These are phyloP conservation scores for Centropyge bicolor DNA, from an alignment of 2,797 vertebrate genomes.

Conservation along the genomic window DNA sequence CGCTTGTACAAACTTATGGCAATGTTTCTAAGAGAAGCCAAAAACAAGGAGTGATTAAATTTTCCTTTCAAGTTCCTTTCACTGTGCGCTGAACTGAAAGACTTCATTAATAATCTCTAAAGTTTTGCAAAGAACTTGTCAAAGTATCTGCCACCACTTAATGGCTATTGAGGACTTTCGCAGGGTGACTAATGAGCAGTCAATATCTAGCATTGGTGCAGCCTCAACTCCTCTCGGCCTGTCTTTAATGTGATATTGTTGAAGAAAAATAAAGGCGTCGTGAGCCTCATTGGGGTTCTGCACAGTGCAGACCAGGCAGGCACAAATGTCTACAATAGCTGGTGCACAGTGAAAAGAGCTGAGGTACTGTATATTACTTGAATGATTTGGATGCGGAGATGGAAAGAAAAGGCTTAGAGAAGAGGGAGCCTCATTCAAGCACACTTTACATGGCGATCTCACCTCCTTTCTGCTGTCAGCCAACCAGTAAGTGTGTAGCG, in stretches of 20 bases:
- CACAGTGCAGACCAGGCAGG: constrained; percentile 32
- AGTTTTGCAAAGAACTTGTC: constrained; percentile 38
- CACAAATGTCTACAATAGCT: constrained; percentile 25
- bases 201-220: constrained; percentile 30
- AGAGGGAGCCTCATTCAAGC: constrained; percentile 34
- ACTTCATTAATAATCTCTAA: constrained; percentile 58
- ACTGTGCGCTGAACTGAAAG: constrained; percentile 33
- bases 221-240: constrained; percentile 37
- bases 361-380: constrained; percentile 32
- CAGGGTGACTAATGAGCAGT: constrained; percentile 56
- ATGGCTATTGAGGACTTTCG: constrained; percentile 33
- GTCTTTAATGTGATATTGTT: constrained; percentile 47
- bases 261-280: constrained; percentile 35
- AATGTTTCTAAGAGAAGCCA: constrained; percentile 45
- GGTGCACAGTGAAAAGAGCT: constrained; percentile 35
- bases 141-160: constrained; percentile 39
- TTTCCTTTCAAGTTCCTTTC: constrained; percentile 41
- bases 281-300: constrained; percentile 25
- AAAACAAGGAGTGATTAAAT: constrained; percentile 55
- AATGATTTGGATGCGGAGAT: constrained; percentile 48
- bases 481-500: constrained; percentile 41
- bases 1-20: constrained; percentile 27
- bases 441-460: constrained; percentile 51
- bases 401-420: constrained; percentile 26
- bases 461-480: constrained; percentile 58